Base-by-base conservation (phyloP, 2,113 vertebrate species). In the Serilophus lunatus region DNA sequence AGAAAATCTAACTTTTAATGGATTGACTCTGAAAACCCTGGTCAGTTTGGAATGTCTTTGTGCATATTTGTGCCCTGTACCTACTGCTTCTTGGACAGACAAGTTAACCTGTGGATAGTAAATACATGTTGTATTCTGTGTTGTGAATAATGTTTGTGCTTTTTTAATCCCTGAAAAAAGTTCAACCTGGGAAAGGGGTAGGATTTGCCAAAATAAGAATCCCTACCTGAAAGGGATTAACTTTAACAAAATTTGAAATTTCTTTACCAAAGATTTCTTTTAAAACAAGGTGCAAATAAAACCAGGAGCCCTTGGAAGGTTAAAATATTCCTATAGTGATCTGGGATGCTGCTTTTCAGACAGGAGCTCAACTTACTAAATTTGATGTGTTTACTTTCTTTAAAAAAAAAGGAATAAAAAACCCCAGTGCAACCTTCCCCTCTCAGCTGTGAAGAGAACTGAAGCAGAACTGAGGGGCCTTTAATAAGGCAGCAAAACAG, bases 251-350 rank as follows among this genome's bases (percentile, higher is more conserved):
- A 35, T 26, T 50, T 74, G 53, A 86, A 81, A 56, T 74, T 74
- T 9, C 4, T 81, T 69, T 61, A 49, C 25, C 2, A 29, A 59
- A 10, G 8, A 72, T n/a, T 59, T 72, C 1, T 50, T 92, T 60
- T 74, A 14, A 90, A 91, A 75, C 25, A 57, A 45, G 22, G 31
- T 44, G 19, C 72, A 75, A 72, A 47, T 47, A 47, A 82, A 79
- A 23, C 29, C 31, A 11, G 24, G 29, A 88, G 22, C 17, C 13
- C n/a, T 63, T 18, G 47, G 56, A 86, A 59, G 42, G 9, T 16
- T 76, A 14, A 61, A 57, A 35, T 0, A 54, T 72, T 68, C 38
- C 8, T 68, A 0, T 4, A 19, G 14, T 0, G 0, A 47, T 47
- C 17, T 45, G 22, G 7, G 16, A 14, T 69, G 26, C 8, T 76